Conservation (phyloP, 1,140 invertebrate genomes). For the Cyclargus thomasi region DNA sequence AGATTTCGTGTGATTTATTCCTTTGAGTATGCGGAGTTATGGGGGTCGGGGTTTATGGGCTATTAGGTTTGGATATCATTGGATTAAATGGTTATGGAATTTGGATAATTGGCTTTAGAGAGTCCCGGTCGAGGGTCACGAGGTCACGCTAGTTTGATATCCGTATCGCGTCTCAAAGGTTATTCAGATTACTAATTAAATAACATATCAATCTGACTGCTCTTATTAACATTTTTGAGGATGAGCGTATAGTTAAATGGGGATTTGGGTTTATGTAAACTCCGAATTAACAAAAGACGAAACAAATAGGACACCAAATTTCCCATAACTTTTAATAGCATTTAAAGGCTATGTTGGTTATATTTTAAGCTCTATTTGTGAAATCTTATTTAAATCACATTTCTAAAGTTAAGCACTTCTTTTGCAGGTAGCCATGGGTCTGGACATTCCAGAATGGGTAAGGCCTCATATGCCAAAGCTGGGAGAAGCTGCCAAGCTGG, state of each 20-base stretch:
- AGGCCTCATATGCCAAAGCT: slow-evolving; percentile 47
- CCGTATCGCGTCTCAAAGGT: slow-evolving; percentile 9
- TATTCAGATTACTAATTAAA: slow-evolving; percentile 10
- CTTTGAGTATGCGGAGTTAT: not conserved
- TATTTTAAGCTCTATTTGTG: no score
- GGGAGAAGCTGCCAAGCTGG: slow-evolving; percentile 45
- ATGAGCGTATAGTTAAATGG: no score
- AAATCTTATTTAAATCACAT: no score
- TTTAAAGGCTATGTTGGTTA: no score
- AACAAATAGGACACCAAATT: no score
- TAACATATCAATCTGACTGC: not conserved
- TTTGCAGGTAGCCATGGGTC: slow-evolving; percentile 47
- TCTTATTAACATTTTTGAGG: no score
- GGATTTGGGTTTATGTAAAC: no score
- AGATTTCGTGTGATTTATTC: slow-evolving; percentile 1
- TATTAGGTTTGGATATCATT: not conserved
- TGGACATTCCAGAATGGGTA: slow-evolving; percentile 56
- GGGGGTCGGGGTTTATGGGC: not conserved
- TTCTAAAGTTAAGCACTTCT: not conserved
- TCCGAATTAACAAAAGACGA: no score
- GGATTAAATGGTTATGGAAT: slow-evolving; percentile 14
- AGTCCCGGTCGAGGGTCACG: not conserved
- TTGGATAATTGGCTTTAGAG: slow-evolving; percentile 4
- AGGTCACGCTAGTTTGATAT: slow-evolving; percentile 2
- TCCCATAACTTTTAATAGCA: no score